Conservation (phyloP, 2,797 vertebrate species). For the Danio jaintianensis region DNA sequence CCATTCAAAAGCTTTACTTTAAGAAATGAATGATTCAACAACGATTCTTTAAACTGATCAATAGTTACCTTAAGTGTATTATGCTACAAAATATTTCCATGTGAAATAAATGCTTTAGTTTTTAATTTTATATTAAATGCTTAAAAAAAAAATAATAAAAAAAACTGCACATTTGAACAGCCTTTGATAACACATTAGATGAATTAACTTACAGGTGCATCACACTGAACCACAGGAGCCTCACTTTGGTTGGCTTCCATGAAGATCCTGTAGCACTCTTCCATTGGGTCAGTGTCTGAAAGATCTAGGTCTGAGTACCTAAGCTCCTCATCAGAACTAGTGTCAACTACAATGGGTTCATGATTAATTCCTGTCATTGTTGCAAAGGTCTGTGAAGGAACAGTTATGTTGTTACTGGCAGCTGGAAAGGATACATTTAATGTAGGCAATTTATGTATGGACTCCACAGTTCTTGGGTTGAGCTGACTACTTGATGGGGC, state of each 20-base stretch:
- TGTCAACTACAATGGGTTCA: constrained; percentile 57
- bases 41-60: not conserved
- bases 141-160: too few species aligned
- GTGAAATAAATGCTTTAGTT: not conserved
- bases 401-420: constrained; percentile 7
- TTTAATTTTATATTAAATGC: too few species aligned
- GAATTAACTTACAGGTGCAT: constrained; percentile 67
- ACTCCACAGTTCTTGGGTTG: constrained; percentile 16
- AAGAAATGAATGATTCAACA: not conserved
- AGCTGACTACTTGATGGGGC: constrained; percentile 4
- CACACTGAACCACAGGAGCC: constrained; percentile 39
- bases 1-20: not conserved
- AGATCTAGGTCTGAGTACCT: constrained; percentile 69
- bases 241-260: constrained; percentile 75
- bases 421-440: constrained; percentile 25
- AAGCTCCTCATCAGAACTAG: constrained; percentile 72
- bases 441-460: constrained; percentile 12
- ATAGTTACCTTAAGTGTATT: not conserved
- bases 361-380: not conserved
- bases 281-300: constrained; percentile 80
- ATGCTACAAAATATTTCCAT: not conserved
- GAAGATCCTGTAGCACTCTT: constrained; percentile 85
- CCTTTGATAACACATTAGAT: not conserved
- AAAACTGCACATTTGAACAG: not conserved
- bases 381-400: constrained; percentile 30